A percentile compares a stretch with the other conserved stretches of the same genome.
These are phyloP conservation scores for Sylvilagus floridanus DNA, from an alignment of 2,797 vertebrate genomes.

Conservation along the genomic window DNA sequence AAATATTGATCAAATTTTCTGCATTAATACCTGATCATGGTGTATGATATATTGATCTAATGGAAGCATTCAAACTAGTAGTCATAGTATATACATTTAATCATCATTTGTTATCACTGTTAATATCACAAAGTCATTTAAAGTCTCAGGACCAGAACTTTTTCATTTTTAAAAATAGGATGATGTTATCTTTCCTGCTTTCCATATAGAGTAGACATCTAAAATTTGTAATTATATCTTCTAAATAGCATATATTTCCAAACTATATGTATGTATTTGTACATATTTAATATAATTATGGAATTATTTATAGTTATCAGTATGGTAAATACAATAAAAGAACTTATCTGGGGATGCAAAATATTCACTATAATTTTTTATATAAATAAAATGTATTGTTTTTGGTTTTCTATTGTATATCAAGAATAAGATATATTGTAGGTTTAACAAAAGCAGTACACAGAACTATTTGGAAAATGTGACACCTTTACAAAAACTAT, in stretches of 20 bases:
- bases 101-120: not conserved
- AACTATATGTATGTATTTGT: not conserved
- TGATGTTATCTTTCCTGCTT: not conserved
- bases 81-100: not conserved
- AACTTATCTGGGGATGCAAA: not conserved
- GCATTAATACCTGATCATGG: not conserved
- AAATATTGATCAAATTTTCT: slow-evolving; percentile 5
- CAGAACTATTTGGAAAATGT: not conserved
- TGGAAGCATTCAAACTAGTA: not conserved
- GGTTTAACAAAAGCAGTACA: not conserved
- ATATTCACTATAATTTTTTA: not conserved
- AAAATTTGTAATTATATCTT: not conserved
- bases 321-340: not conserved
- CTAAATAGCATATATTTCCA: not conserved
- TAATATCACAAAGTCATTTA: not conserved
- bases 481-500: slow-evolving; percentile 9
- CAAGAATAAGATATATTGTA: not conserved
- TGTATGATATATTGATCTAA: not conserved
- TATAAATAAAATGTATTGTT: not conserved
- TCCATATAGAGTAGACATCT: not conserved
- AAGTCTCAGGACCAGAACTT: slow-evolving; percentile 5
- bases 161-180: not conserved
- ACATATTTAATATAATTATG: not conserved
- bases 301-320: not conserved
- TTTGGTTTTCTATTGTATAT: not conserved